phyloP scores from a whole-genome alignment of 2,888 invertebrate species.

The Candidula unifasciata region DNA sequence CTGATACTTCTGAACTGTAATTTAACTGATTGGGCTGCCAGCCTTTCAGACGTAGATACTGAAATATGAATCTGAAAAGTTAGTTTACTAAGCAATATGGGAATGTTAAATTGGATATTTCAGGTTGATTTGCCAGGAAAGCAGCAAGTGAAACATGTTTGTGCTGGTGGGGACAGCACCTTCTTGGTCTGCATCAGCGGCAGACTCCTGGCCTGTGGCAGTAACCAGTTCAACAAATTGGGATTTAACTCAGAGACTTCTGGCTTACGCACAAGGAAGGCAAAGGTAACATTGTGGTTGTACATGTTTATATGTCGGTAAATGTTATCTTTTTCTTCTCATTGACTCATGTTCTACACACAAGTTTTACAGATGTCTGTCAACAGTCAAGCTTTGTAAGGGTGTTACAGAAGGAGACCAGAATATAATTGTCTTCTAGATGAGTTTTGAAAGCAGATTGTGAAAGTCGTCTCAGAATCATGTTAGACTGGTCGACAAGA shows the following conservation, averaged over 20 bases:
- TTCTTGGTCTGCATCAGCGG: conserved; percentile 75
- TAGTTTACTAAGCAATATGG: no score
- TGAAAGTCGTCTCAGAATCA: no score
- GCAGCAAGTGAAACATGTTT: conserved; percentile 70
- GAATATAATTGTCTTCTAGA: no score
- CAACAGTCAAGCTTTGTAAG: no score
- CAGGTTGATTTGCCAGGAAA: conserved; percentile 70
- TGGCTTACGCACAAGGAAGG: conserved; percentile 71
- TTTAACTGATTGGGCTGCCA: no score
- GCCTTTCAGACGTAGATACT: no score
- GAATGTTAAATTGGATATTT: conserved; percentile 2
- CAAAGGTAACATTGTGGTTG: conserved; percentile 58
- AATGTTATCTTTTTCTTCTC: neutral
- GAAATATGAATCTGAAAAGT: no score
- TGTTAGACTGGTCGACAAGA: no score
- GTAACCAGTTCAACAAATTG: conserved; percentile 77
- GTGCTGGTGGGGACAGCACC: conserved; percentile 73
- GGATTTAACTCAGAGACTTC: conserved; percentile 75
- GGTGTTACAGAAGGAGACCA: no score
- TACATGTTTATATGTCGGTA: neutral
- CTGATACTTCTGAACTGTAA: no score
- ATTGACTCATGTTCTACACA: neutral
- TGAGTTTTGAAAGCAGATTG: no score
- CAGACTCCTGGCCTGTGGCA: conserved; percentile 75
- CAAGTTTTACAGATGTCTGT: no score